phyloP scores from a whole-genome alignment of 1,140 invertebrate species.

The Drusus annulatus region DNA sequence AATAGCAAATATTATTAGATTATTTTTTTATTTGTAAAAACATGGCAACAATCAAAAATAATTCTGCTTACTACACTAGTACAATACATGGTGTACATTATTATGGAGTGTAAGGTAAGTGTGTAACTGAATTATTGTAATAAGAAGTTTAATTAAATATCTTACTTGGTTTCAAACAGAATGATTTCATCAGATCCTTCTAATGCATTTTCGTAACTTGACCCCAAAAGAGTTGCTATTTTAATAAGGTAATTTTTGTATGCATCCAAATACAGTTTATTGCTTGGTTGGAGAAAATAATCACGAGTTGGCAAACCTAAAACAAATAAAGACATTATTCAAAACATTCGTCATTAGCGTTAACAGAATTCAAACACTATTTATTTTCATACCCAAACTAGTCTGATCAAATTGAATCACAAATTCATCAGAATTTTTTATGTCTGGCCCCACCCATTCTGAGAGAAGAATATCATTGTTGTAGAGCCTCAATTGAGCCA shows the following conservation, averaged over 20 bases:
- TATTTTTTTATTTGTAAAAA: too few species aligned
- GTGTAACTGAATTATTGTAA: too few species aligned
- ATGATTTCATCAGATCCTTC: slow-evolving; percentile 51
- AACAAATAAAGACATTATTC: neutral
- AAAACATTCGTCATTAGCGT: too few species aligned
- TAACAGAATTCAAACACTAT: too few species aligned
- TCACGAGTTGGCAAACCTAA: slow-evolving; percentile 85
- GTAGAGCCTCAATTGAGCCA: slow-evolving; percentile 83
- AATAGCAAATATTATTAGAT: too few species aligned
- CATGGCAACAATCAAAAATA: neutral
- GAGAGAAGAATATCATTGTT: slow-evolving; percentile 89
- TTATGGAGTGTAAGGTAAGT: too few species aligned
- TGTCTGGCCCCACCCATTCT: slow-evolving; percentile 90
- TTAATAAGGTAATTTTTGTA: slow-evolving; percentile 82
- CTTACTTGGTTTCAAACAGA: slow-evolving; percentile 52
- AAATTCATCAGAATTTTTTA: slow-evolving; percentile 89
- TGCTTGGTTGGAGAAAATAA: slow-evolving; percentile 84
- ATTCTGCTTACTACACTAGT: neutral
- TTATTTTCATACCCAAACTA: slow-evolving; percentile 73
- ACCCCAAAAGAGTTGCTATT: slow-evolving; percentile 46
- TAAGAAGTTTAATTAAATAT: neutral
- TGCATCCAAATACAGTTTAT: slow-evolving; percentile 81
- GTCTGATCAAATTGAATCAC: slow-evolving; percentile 93
- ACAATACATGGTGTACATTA: too few species aligned
- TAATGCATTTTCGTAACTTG: slow-evolving; percentile 43